Evolutionary conservation across 2,797 vertebrate genomes (phyloP), one percentile per base, ranked within the genome.

Genomic region (Sebastes alutus): DNA sequence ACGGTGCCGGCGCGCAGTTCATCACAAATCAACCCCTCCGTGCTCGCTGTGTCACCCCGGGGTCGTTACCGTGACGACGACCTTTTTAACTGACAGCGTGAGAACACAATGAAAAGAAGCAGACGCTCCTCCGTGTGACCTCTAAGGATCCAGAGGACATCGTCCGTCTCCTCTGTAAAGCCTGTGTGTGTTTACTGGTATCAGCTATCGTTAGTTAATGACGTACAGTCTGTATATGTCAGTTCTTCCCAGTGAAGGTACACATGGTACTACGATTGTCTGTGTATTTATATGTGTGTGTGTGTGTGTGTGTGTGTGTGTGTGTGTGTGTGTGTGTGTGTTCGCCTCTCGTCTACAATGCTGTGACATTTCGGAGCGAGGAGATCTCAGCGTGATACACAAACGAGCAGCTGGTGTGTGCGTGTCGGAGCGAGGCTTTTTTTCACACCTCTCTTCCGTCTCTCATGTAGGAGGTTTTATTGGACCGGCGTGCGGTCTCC

Each of bases 361-460:
- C 56, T 16, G 23, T 82, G 78, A 89, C 84, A 84, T 79, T 78
- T 81, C 2, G 16, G 72, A 59, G 61, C 0, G 52, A 75, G 72
- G 49, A 67, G 29, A 55, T 70, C 72, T 69, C 64, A 76, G 77
- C 11, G n/a, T 60, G 82, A 63, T 2, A 38, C 38, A 75, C 18
- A 33, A 77, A 80, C 75, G 20, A 72, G 75, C 72, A 70, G 73
- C 67, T 12, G 68, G 59, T 13, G 68, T 82, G 72, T 13, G n/a
- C n/a, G 65, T 82, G 72, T 23, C 16, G 14, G 46, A 16, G 33
- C 8, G 32, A 25, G 30, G 38, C 2, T 1, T 42, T 42, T 7
- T 20, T 27, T 78, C 67, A 22, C 80, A 77, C 72, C 63, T 70
- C 69, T 62, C 49, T 4, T 18, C 22, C 5, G 27, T 30, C 42